These are phyloP conservation scores for Oryctes rhinoceros DNA, from an alignment of 1,140 invertebrate genomes.

Conservation along the genomic window DNA sequence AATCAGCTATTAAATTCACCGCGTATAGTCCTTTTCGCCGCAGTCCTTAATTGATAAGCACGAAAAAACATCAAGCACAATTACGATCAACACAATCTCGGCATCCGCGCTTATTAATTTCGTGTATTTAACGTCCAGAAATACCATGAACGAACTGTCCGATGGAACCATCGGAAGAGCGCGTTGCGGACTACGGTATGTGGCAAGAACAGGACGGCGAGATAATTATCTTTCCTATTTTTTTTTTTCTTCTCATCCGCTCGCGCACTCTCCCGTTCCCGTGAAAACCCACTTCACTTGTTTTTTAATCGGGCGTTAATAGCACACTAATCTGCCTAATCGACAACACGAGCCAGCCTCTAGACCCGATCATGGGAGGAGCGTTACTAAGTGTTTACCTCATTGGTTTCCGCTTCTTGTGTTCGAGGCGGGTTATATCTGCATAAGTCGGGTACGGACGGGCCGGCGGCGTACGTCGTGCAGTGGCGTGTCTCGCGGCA, in stretches of 20 bases:
- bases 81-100: no score
- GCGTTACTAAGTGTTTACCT: constrained; percentile 47
- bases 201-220: neutral
- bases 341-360: constrained; percentile 39
- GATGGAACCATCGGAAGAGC: neutral
- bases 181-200: neutral
- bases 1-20: constrained; percentile 14
- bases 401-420: constrained; percentile 51
- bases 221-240: constrained; percentile 35
- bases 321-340: constrained; percentile 38
- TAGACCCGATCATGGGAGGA: constrained; percentile 45
- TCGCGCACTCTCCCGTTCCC: constrained; percentile 12
- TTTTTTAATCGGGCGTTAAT: constrained; percentile 47
- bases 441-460: neutral
- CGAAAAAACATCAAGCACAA: no score
- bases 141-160: constrained; percentile 26
- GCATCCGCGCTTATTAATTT: no score
- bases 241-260: neutral
- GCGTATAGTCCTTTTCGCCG: no score
- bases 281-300: constrained; percentile 40
- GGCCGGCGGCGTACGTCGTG: neutral
- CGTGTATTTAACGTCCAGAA: neutral
- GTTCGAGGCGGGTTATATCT: constrained; percentile 46
- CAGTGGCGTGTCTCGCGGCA: constrained; percentile 34
- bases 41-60: no score